Percentiles rank a stretch among this genome's conserved stretches.
Evolutionary conservation across 2,113 vertebrate genomes (phyloP).

Genomic region (Gymnarchus niloticus): DNA sequence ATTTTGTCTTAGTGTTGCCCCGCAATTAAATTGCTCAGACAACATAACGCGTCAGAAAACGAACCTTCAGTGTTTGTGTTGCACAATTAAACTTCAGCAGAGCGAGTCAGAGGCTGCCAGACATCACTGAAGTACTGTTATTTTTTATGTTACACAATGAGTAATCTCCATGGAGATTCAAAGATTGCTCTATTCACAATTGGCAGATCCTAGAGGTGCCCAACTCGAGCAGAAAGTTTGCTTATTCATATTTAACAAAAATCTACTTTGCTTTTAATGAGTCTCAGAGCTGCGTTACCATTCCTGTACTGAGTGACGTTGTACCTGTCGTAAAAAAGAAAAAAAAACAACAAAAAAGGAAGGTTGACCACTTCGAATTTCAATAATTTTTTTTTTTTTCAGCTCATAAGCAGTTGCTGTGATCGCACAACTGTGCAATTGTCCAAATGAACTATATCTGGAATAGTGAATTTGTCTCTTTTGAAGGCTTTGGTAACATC

Average conservation of each 20-base stretch:
- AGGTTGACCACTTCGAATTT: conserved; percentile 25
- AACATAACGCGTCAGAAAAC: conserved; percentile 25
- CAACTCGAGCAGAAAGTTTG: conserved; percentile 71
- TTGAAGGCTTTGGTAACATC: not conserved
- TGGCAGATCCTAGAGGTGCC: conserved; percentile 71
- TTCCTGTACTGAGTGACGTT: conserved; percentile 67
- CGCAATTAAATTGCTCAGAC: conserved; percentile 4
- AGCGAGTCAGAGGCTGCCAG: conserved; percentile 30
- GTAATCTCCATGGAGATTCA: conserved; percentile 62
- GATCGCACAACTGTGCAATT: not conserved
- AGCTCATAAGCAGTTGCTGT: not conserved
- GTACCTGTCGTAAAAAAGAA: conserved; percentile 47
- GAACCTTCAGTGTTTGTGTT: conserved; percentile 4
- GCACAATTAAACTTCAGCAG: conserved; percentile 46
- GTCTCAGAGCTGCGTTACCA: conserved; percentile 71
- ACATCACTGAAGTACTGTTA: conserved; percentile 46
- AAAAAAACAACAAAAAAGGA: conserved; percentile 41
- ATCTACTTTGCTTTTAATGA: conserved; percentile 81
- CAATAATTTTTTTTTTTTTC: not conserved
- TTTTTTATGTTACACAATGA: conserved; percentile 47
- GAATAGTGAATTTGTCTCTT: too few species aligned
- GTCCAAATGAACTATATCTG: not conserved
- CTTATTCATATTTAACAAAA: conserved; percentile 67
- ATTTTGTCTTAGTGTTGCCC: not conserved
- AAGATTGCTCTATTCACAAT: conserved; percentile 59